phyloP scores from a whole-genome alignment of 2,797 vertebrate genomes.

The Erethizon dorsatum region DNA sequence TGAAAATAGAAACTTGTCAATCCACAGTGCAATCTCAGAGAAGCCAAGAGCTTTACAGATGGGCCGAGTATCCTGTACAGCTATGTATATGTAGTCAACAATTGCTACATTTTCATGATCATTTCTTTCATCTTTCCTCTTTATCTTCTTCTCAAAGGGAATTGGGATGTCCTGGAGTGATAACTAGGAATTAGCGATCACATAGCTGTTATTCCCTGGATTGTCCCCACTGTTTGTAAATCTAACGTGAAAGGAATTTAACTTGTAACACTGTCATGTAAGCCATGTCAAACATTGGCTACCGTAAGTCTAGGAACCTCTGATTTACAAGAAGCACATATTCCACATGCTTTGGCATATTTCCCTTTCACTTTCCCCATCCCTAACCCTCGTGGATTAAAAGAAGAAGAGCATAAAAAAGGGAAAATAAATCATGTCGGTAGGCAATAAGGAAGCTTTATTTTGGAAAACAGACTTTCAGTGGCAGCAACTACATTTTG shows the following conservation, averaged over 20 bases:
- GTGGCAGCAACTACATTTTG: background rate
- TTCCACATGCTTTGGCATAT: background rate
- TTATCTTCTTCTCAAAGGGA: background rate
- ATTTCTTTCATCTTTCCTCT: background rate
- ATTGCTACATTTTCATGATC: background rate
- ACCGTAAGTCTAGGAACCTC: background rate
- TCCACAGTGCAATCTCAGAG: background rate
- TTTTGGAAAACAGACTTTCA: background rate
- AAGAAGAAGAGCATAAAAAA: background rate
- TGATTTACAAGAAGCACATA: background rate
- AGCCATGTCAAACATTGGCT: background rate
- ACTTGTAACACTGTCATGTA: background rate
- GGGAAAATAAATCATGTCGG: background rate
- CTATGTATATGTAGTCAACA: background rate
- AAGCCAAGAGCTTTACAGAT: background rate
- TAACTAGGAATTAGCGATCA: background rate
- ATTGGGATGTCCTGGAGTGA: background rate
- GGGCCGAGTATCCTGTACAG: background rate
- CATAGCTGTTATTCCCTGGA: background rate
- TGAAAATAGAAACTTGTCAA: background rate
- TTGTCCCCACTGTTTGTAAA: background rate
- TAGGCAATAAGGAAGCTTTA: background rate
- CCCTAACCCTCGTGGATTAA: background rate
- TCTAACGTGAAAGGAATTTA: background rate
- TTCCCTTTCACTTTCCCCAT: background rate